phyloP scores from a whole-genome alignment of 2,888 invertebrate genomes.

The Archips crataeganus region DNA sequence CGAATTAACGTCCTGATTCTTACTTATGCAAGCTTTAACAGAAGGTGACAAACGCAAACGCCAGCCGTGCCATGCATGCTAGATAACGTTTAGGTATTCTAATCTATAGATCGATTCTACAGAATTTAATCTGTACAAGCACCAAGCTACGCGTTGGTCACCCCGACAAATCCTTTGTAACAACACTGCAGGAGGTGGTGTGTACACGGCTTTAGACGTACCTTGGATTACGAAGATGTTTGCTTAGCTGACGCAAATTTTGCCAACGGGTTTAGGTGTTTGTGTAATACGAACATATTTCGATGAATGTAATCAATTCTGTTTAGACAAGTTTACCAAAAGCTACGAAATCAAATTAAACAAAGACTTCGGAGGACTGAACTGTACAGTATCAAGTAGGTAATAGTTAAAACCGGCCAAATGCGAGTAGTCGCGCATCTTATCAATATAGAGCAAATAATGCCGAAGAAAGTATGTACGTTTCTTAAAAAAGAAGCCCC shows the following conservation, averaged over 20 bases:
- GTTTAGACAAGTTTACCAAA: background rate
- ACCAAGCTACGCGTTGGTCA: slow-evolving; percentile 43
- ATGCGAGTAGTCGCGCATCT: too few relatives aligned
- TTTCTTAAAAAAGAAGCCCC: too few relatives aligned
- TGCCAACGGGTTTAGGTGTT: slow-evolving; percentile 15
- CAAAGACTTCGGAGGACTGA: too few relatives aligned
- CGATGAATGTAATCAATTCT: background rate
- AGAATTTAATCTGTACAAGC: slow-evolving; percentile 37
- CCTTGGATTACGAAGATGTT: slow-evolving; percentile 54
- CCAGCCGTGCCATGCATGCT: background rate
- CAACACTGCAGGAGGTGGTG: slow-evolving; percentile 44
- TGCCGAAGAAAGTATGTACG: too few relatives aligned
- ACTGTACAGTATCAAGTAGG: too few relatives aligned
- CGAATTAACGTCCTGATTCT: too few relatives aligned
- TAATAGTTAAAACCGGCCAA: too few relatives aligned
- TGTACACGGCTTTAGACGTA: slow-evolving; percentile 56
- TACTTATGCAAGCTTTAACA: too few relatives aligned
- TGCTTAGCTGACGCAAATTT: slow-evolving; percentile 33
- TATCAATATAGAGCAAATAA: too few relatives aligned
- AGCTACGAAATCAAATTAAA: background rate
- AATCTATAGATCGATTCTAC: slow-evolving; percentile 3
- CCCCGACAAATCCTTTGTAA: slow-evolving; percentile 60
- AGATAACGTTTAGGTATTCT: background rate
- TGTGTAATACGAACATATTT: background rate
- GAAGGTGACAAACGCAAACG: background rate